Percentiles rank a stretch among this genome's conserved stretches.
Conservation (phyloP, 2,113 vertebrate species). For the Bubo bubo region DNA sequence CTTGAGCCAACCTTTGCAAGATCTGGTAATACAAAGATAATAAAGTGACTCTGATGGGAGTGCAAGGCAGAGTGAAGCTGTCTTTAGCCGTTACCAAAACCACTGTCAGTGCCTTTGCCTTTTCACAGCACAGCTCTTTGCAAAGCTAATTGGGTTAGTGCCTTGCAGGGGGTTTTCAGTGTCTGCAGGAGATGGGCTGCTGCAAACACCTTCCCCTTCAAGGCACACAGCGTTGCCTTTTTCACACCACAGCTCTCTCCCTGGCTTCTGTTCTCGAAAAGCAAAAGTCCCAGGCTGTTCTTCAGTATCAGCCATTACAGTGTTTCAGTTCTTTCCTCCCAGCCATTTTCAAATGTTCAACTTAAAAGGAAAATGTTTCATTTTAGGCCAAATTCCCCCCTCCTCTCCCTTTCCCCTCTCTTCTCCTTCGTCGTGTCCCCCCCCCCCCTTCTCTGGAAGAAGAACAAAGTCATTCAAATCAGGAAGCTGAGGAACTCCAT, state of each 20-base stretch:
- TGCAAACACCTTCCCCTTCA: conserved; percentile 56
- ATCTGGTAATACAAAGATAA: neutral
- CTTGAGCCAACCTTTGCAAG: conserved; percentile 38
- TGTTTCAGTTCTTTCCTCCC: conserved; percentile 77
- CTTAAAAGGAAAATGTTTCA: conserved; percentile 83
- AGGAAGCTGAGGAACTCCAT: conserved; percentile 77
- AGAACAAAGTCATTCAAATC: conserved; percentile 85
- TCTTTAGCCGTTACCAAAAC: conserved; percentile 66
- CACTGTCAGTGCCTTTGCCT: conserved; percentile 62
- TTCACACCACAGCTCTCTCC: conserved; percentile 61
- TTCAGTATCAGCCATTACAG: conserved; percentile 74
- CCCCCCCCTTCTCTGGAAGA: conserved; percentile 63
- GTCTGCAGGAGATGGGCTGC: conserved; percentile 61
- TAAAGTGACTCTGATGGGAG: conserved; percentile 30
- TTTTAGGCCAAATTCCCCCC: conserved; percentile 79
- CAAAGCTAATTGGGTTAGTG: conserved; percentile 55
- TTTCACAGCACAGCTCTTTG: conserved; percentile 56
- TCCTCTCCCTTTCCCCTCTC: conserved; percentile 45
- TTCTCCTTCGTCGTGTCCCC: neutral
- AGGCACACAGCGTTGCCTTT: conserved; percentile 57
- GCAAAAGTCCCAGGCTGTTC: conserved; percentile 72
- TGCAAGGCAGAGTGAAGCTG: conserved; percentile 56
- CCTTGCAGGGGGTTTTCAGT: conserved; percentile 42
- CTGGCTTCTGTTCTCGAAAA: conserved; percentile 60
- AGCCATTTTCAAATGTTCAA: conserved; percentile 79